Conservation (phyloP, 1,140 invertebrate genomes). For the Anthonomus grandis region DNA sequence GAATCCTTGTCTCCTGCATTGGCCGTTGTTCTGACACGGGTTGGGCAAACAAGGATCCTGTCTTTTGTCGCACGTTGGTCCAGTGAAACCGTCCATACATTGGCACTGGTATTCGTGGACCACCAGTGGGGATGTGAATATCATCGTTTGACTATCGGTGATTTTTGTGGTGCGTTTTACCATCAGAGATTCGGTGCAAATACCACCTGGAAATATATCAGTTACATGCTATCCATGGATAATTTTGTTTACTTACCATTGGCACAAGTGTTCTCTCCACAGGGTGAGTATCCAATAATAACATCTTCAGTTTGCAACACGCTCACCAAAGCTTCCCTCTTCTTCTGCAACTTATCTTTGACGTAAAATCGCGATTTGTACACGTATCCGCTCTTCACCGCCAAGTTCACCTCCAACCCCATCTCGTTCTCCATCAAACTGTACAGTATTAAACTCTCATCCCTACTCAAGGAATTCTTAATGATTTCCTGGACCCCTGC, state of each 20-base stretch:
- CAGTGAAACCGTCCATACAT: slow-evolving; percentile 75
- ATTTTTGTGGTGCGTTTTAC: slow-evolving; percentile 67
- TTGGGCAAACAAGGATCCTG: slow-evolving; percentile 90
- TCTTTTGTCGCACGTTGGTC: slow-evolving; percentile 73
- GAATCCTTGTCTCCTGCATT: slow-evolving; percentile 76
- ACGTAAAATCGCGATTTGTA: slow-evolving; percentile 62
- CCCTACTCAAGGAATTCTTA: slow-evolving; percentile 59
- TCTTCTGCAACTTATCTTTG: slow-evolving; percentile 59
- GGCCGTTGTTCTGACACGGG: slow-evolving; percentile 77
- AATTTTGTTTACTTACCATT: slow-evolving; percentile 53
- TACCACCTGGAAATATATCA: slow-evolving; percentile 49
- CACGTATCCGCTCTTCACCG: slow-evolving; percentile 53
- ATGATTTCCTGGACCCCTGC: slow-evolving; percentile 68
- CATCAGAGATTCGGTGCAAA: slow-evolving; percentile 69
- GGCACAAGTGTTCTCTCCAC: slow-evolving; percentile 64
- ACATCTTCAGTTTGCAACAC: slow-evolving; percentile 59
- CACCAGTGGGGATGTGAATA: slow-evolving; percentile 77
- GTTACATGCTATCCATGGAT: background rate
- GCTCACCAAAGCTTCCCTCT: slow-evolving; percentile 60
- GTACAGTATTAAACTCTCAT: slow-evolving; percentile 66
- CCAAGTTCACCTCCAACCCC: slow-evolving; percentile 69
- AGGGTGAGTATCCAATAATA: slow-evolving; percentile 70
- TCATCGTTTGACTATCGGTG: slow-evolving; percentile 71
- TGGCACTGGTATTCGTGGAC: slow-evolving; percentile 74
- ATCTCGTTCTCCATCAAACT: slow-evolving; percentile 63